These are phyloP conservation scores for Gymnogyps californianus DNA, from an alignment of 2,113 vertebrate species.

Conservation along the genomic window DNA sequence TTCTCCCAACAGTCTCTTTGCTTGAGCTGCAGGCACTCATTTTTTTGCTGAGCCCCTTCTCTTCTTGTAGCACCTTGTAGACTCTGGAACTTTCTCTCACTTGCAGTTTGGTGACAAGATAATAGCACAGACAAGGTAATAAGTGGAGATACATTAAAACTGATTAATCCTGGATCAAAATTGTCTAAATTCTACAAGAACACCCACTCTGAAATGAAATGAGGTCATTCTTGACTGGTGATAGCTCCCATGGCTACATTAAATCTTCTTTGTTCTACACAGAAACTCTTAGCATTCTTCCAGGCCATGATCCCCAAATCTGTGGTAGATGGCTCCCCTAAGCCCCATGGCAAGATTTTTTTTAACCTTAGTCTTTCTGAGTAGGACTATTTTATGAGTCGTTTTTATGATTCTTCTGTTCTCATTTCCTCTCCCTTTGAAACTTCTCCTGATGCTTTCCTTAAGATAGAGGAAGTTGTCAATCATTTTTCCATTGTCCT, in stretches of 20 bases:
- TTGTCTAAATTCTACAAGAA: not conserved
- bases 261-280: not conserved
- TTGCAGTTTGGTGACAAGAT: not conserved
- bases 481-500: conserved; percentile 1
- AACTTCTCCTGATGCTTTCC: not conserved
- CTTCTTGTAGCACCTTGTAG: not conserved
- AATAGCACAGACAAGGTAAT: not conserved
- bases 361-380: not conserved
- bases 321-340: not conserved
- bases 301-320: not conserved
- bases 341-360: not conserved
- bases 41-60: not conserved
- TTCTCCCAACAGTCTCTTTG: not conserved
- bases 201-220: not conserved
- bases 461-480: conserved; percentile 3
- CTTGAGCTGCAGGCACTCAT: not conserved
- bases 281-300: not conserved
- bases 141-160: not conserved
- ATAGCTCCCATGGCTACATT: not conserved
- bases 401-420: not conserved
- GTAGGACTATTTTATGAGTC: not conserved
- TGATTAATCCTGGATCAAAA: not conserved
- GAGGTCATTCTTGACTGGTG: not conserved
- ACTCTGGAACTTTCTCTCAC: not conserved
- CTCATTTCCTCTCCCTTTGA: not conserved